Evolutionary conservation across 2,797 vertebrate species (phyloP).

Genomic region (Octomys mimax): DNA sequence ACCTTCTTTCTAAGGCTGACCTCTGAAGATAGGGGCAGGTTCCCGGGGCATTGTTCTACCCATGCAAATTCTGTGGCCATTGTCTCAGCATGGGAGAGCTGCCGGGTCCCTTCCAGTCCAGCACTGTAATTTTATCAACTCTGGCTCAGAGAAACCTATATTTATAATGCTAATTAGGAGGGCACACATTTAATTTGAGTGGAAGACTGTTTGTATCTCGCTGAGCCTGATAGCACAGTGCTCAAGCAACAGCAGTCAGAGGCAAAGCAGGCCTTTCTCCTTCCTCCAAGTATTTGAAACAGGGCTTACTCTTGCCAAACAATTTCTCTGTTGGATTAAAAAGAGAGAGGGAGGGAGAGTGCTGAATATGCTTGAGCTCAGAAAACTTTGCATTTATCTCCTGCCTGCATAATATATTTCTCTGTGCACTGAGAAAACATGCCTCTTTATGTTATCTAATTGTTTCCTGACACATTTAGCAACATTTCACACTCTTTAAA

Average conservation of each 20-base stretch:
- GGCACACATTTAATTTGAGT: slow-evolving; percentile 78
- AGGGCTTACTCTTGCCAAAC: slow-evolving; percentile 74
- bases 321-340: slow-evolving; percentile 80
- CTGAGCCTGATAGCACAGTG: slow-evolving; percentile 67
- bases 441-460: slow-evolving; percentile 83
- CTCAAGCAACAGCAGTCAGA: slow-evolving; percentile 67
- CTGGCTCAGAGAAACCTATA: slow-evolving; percentile 78
- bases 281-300: slow-evolving; percentile 76
- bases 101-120: slow-evolving; percentile 69
- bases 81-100: slow-evolving; percentile 45
- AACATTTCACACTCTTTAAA: slow-evolving; percentile 86
- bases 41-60: slow-evolving; percentile 55
- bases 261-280: slow-evolving; percentile 74
- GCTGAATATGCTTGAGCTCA: slow-evolving; percentile 81
- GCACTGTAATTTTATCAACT: slow-evolving; percentile 78
- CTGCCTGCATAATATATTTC: slow-evolving; percentile 84
- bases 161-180: slow-evolving; percentile 78
- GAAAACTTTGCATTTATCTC: slow-evolving; percentile 84
- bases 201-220: slow-evolving; percentile 77
- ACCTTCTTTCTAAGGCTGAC: slow-evolving; percentile 53
- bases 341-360: slow-evolving; percentile 59
- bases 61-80: background rate
- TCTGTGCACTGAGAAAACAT: slow-evolving; percentile 84
- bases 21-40: background rate
- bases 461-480: slow-evolving; percentile 88